Percentiles rank a stretch among this genome's conserved stretches.
Evolutionary conservation across 2,888 invertebrate species (phyloP).

Genomic region (Psylliodes chrysocephalus): DNA sequence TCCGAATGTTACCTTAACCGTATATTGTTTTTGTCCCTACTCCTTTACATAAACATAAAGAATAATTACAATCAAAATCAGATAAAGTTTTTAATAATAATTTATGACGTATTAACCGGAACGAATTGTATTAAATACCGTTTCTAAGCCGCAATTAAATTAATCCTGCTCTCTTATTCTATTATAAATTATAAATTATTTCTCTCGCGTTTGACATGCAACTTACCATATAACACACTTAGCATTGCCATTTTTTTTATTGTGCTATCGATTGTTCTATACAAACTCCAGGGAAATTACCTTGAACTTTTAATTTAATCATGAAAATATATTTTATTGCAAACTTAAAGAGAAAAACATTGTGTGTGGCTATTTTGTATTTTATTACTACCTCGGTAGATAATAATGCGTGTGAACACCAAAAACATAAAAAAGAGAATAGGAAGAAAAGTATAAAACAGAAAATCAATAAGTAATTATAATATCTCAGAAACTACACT

Average conservation of each 20-base stretch:
- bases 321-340: too few relatives aligned
- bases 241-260: slow-evolving; percentile 5
- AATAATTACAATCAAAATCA: not conserved
- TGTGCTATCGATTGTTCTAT: not conserved
- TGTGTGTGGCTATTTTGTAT: too few relatives aligned
- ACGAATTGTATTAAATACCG: slow-evolving; percentile 2
- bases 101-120: not conserved
- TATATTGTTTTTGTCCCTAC: too few relatives aligned
- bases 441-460: too few relatives aligned
- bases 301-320: not conserved
- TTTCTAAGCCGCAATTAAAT: slow-evolving; percentile 10
- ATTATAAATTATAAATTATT: slow-evolving; percentile 20
- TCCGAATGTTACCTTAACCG: too few relatives aligned
- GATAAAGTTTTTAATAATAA: not conserved
- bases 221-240: slow-evolving; percentile 4
- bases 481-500: too few relatives aligned
- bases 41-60: too few relatives aligned
- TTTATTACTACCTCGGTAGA: too few relatives aligned
- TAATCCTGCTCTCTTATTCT: slow-evolving; percentile 4
- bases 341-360: too few relatives aligned
- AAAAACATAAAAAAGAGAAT: too few relatives aligned
- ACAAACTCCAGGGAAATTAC: not conserved
- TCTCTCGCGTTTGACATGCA: slow-evolving; percentile 23
- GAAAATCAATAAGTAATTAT: too few relatives aligned
- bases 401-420: too few relatives aligned